Evolutionary conservation across 1,140 invertebrate species (phyloP), one percentile per base, ranked within the genome.

Genomic region (Zaprionus tsacasi): DNA sequence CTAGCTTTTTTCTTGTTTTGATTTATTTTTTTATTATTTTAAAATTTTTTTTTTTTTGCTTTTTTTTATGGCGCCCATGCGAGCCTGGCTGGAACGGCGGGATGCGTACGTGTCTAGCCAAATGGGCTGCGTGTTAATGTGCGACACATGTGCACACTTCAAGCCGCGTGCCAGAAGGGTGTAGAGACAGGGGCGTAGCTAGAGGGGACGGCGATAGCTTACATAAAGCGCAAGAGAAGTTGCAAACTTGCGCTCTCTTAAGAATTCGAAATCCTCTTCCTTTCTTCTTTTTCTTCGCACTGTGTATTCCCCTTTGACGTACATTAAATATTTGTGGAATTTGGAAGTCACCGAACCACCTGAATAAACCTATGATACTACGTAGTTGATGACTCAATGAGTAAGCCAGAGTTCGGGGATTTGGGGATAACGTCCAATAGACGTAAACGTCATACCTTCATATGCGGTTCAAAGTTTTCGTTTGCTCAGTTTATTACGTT

Each of bases 91-190:
- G 45, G 8, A 2, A 15, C 13, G n/a, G 56, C 36, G 45, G 56
- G 27, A 60, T 61, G 58, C 50, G 66, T 33, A 70, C 66, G 66
- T 74, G 79, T 40, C 69, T 67, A 56, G 56, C 64, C 79, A 82
- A 82, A 82, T 82, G 64, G 77, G 50, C 43, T 36, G 21, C 30
- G 50, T 30, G 52, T 36, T 77, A 73, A 79, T 79, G 58, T 36
- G 27, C 76, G 76, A 69, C 82, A 86, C 83, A 86, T 88, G 83
- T 69, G 77, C 67, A 67, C 59, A 79, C 50, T 65, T 58, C 4
- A 30, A 38, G 17, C n/a, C 17, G 21, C 30, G 25, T 6, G 12
- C 11, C 13, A 5, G 21, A 2, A 4, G 25, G 13, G n/a, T 11
- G 21, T n/a, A n/a, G n/a, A n/a, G n/a, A n/a, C n/a, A 11, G 11